Base-by-base conservation (phyloP, 92 coral and sea anemone species). In the Porites rus region DNA sequence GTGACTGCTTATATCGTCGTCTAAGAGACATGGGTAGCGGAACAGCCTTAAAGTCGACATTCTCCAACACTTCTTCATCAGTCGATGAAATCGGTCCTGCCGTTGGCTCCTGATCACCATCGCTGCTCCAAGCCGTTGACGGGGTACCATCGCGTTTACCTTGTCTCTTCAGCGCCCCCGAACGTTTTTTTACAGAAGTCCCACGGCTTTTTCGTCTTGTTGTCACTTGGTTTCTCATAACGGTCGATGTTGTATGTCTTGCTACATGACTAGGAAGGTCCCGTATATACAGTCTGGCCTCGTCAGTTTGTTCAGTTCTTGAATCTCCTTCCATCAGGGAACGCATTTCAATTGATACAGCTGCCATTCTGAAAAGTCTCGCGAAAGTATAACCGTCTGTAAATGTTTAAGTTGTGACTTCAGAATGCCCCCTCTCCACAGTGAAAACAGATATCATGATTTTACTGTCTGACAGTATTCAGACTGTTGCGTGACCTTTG, bases 11-110 rank as follows among this genome's bases (percentile, higher is more conserved):
- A 50, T 59, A 93, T 58, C 73, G 88, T 62, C 96, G 86, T 18
- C 94, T 91, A 50, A 88, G 80, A 43, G 98, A 90, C 96, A 94
- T 78, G n/a, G 98, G 98, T 1, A 91, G 84, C 2, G 98, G 94
- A 1, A 94, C 92, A 2, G 98, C 98, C 65, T 90, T 94, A 75
- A 94, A 94, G 74, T 94, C 94, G 51, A 90, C 88, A 51, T 88
- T 72, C 84, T 88, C 89, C 22, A 87, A 72, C 56, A 84, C 77
- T 25, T 87, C 93, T 10, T 87, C 70, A 38, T 38, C 46, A 20
- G 84, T 60, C 17, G 67, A 51, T 19, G 69, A 58, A 14, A 59
- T 3, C 21, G 46, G 46, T 38, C 31, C 86, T 4, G 51, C 58
- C 19, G 72, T 82, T 21, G 80, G 90, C 25, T 88, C 88, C 20